Base-by-base conservation (phyloP, 2,113 vertebrate species). In the Anseranas semipalmata region DNA sequence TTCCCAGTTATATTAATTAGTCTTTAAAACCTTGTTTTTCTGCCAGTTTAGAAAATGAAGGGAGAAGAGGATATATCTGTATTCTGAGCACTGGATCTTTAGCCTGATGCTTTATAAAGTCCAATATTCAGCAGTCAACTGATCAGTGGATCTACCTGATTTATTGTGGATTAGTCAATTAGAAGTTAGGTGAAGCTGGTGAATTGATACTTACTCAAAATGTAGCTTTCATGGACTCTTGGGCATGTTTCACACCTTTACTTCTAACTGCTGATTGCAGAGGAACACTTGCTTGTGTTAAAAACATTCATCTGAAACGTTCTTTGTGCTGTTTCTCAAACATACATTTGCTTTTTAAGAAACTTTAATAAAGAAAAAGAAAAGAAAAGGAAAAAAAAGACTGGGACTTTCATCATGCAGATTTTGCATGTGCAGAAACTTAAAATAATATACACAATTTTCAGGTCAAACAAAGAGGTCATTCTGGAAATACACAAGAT, bases 391-490 rank as follows among this genome's bases (percentile, higher is more conserved):
- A 70, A 27, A 45, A 68, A 65, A 62, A 85, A 18, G 62, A 65
- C 30, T 45, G 82, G 10, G 82, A 46, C 76, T 96, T 94, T 94
- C 78, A 92, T 91, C 82, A 73, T 73, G 21, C 53, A 59, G 72
- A 41, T 87, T 87, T 87, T 92, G 87, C 87, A 87, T 94, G 90
- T 95, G 90, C 76, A 93, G 90, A 56, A 95, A 91, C 81, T 96
- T 96, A 88, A 83, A 96, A 97, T 88, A 97, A 97, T 96, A 96
- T 91, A 96, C 95, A 95, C 22, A 33, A 35, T 94, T 97, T 95
- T 91, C 71, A 88, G 95, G 96, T 96, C 95, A 96, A 96, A 93
- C 85, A 87, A 80, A 96, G 87, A 66, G 93, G 95, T 97, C 96
- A 67, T 45, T 80, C 65, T 95, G 82, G 87, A 83, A 96, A 95